A percentile compares a stretch with the other conserved stretches of the same genome.
Evolutionary conservation across 2,888 invertebrate species (phyloP).

Genomic region (Clunio marinus): DNA sequence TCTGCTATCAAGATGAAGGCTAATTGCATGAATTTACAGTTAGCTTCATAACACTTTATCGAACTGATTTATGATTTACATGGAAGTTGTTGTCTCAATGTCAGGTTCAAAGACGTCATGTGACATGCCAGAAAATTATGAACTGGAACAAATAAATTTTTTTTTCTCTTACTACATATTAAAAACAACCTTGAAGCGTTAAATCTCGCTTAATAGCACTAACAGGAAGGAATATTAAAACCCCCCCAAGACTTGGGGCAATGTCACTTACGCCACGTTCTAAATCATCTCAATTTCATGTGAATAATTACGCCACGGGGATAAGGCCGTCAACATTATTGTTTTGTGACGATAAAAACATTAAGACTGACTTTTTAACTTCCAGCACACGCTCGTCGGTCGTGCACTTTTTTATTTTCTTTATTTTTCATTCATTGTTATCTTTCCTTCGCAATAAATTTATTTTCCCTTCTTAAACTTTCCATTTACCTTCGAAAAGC

Average conservation of each 20-base stretch:
- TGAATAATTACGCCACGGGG: slow-evolving; percentile 32
- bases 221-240: no score
- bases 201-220: no score
- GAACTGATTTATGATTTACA: not conserved
- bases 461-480: not conserved
- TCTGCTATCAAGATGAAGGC: not conserved
- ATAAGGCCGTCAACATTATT: slow-evolving; percentile 14
- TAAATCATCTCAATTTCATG: slow-evolving; percentile 21
- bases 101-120: slow-evolving; percentile 1
- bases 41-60: no score
- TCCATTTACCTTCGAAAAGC: not conserved
- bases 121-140: no score
- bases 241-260: no score
- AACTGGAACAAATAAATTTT: no score
- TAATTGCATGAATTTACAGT: not conserved
- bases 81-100: not conserved
- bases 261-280: not conserved
- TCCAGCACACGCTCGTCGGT: not conserved
- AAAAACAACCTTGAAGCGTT: no score
- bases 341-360: slow-evolving; percentile 30
- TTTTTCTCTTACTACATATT: no score
- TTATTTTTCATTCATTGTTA: not conserved
- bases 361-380: not conserved
- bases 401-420: slow-evolving; percentile 21
- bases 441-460: slow-evolving; percentile 10